phyloP scores from a whole-genome alignment of 1,140 invertebrate genomes.

The Euura saliciscinereae region DNA sequence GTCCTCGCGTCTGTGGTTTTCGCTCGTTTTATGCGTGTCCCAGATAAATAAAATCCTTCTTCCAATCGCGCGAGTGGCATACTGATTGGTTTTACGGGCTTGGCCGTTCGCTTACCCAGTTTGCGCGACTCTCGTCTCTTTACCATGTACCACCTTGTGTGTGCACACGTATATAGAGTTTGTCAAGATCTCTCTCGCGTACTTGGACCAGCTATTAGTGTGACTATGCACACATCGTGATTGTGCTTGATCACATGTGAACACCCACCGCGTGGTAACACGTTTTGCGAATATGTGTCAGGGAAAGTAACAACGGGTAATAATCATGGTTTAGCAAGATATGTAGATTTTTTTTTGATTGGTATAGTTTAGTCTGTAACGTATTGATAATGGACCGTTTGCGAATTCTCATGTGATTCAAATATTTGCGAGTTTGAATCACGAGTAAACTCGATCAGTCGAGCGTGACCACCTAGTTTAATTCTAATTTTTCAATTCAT shows the following conservation, averaged over 20 bases:
- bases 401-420: no score
- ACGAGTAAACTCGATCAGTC: not conserved
- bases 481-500: not conserved
- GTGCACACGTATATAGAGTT: constrained; percentile 14
- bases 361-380: no score
- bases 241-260: not conserved
- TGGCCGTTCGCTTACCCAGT: constrained; percentile 12
- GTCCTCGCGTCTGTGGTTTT: not conserved
- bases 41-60: constrained; percentile 13
- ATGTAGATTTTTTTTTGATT: no score
- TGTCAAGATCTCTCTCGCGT: no score
- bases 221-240: not conserved
- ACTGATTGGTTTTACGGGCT: constrained; percentile 22
- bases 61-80: constrained; percentile 20
- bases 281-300: not conserved
- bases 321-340: no score
- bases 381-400: no score
- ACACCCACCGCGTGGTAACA: not conserved
- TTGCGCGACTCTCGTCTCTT: not conserved
- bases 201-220: no score
- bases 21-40: constrained; percentile 2
- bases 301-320: not conserved
- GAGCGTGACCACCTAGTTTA: not conserved
- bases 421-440: no score
- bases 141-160: not conserved